phyloP scores from a whole-genome alignment of 37 sponge, comb jelly and placozoan species.

The Dysidea cf. avara region DNA sequence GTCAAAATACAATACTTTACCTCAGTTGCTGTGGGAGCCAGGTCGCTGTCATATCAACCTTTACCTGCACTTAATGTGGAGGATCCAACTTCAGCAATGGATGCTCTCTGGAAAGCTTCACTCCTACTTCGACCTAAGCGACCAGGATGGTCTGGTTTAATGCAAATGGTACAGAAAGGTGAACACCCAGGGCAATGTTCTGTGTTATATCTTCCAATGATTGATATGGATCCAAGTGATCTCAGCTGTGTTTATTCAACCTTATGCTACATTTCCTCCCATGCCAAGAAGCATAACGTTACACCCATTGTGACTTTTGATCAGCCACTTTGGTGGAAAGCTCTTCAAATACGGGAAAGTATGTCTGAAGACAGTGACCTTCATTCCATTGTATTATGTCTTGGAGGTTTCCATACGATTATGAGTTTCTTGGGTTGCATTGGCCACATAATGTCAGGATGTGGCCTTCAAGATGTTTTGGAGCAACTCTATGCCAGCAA shows the following conservation, averaged over 20 bases:
- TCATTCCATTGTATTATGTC: too few species aligned
- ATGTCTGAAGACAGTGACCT: background rate
- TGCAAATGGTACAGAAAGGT: slow-evolving; percentile 21
- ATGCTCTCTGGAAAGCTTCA: too few species aligned
- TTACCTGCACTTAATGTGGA: background rate
- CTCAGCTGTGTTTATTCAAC: slow-evolving; percentile 11
- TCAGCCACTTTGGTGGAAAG: slow-evolving; percentile 7
- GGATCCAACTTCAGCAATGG: slow-evolving; percentile 10
- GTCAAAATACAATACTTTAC: slow-evolving; percentile 2
- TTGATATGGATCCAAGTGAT: too few species aligned
- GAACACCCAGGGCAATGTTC: background rate
- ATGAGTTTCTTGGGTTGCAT: slow-evolving; percentile 33
- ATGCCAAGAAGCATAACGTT: too few species aligned
- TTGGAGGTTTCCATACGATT: background rate
- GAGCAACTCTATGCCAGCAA: slow-evolving; percentile 27
- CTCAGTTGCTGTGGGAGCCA: background rate
- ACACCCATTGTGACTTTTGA: slow-evolving; percentile 20
- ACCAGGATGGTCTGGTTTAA: slow-evolving; percentile 33
- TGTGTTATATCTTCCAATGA: too few species aligned
- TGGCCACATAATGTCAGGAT: slow-evolving; percentile 5
- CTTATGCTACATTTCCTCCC: background rate
- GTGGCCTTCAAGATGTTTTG: slow-evolving; percentile 7
- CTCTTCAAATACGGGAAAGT: slow-evolving; percentile 4
- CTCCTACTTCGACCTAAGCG: background rate
- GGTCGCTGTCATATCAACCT: background rate